phyloP scores from a whole-genome alignment of 2,113 vertebrate species.

The Tychaedon coryphoeus region DNA sequence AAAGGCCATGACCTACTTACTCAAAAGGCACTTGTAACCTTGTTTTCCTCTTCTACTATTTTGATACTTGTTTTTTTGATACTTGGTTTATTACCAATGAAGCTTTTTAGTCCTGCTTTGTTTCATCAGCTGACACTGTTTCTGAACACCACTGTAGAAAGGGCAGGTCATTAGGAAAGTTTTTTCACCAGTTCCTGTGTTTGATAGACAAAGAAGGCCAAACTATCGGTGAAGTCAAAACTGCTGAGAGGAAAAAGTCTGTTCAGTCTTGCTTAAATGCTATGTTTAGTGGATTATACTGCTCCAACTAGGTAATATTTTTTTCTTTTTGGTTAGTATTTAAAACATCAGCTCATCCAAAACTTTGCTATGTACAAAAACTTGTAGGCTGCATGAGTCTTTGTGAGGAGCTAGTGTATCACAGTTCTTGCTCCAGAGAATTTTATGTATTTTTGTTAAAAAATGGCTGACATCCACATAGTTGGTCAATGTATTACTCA shows the following conservation, averaged over 20 bases:
- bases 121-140: not conserved
- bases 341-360: not conserved
- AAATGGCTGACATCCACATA: not conserved
- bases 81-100: not conserved
- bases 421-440: not conserved
- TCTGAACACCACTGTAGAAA: not conserved
- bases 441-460: not conserved
- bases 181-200: not conserved
- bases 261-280: not conserved
- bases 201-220: not conserved
- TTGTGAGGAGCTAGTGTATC: not conserved
- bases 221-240: not conserved
- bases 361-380: not conserved
- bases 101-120: not conserved
- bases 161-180: not conserved
- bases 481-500: not conserved
- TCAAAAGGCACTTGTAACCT: not conserved
- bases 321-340: not conserved
- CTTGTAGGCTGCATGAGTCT: not conserved
- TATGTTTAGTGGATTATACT: not conserved
- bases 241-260: not conserved
- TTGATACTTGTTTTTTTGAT: not conserved
- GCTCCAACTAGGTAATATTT: not conserved
- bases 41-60: not conserved
- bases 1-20: not conserved